These are phyloP conservation scores for Pelosia muscerda DNA, from an alignment of 2,888 invertebrate species.

Conservation along the genomic window DNA sequence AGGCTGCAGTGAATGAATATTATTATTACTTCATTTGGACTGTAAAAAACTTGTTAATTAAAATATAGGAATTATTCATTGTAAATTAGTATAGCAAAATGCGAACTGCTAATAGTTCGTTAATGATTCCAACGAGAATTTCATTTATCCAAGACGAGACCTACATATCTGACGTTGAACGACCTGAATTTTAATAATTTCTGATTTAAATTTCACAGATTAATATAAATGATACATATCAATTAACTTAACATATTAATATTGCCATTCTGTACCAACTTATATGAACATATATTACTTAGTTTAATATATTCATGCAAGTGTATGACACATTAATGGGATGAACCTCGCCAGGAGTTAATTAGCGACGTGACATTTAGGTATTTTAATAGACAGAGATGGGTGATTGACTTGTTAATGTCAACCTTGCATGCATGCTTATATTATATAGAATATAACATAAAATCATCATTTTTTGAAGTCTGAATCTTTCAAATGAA, in stretches of 20 bases:
- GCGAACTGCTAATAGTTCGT: no score
- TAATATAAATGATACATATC: background rate
- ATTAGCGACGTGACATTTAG: slow-evolving; percentile 7
- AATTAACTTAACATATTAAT: background rate
- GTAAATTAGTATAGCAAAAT: no score
- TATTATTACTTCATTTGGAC: no score
- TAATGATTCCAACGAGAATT: no score
- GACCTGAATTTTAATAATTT: background rate
- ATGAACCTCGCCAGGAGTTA: slow-evolving; percentile 2
- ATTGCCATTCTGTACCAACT: background rate
- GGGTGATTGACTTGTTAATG: slow-evolving; percentile 12
- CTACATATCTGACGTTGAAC: no score
- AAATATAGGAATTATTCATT: no score
- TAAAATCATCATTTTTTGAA: no score
- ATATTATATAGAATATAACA: no score
- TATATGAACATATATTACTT: background rate
- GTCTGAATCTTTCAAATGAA: no score
- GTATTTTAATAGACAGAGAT: background rate
- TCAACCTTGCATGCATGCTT: background rate
- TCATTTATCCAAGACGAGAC: no score
- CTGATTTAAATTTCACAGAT: background rate
- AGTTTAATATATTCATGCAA: slow-evolving; percentile 16
- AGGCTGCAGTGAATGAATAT: no score
- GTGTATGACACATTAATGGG: slow-evolving; percentile 2
- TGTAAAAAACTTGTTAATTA: no score